Base-by-base conservation (phyloP, 2,797 vertebrate genomes). In the Danio choprae region DNA sequence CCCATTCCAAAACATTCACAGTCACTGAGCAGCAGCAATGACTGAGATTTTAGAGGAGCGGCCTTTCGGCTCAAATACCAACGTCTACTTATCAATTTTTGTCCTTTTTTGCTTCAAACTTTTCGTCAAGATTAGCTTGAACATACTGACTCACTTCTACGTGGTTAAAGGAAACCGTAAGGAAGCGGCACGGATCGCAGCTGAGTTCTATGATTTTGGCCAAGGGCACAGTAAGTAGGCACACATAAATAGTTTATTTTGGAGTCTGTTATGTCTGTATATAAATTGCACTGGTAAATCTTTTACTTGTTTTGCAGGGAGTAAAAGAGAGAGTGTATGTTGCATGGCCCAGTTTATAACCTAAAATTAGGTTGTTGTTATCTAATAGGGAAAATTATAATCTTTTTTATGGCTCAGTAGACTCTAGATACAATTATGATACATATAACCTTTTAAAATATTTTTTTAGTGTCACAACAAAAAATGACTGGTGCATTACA, bases 51-150 rank as follows among this genome's bases (percentile, higher is more conserved):
- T 95, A 85, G 95, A 96, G 83, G 94, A 87, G 84, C 92, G 93
- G 72, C 94, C 95, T 4, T 95, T 96, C 75, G 94, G 95, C 20
- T 93, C 92, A 64, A 93, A 95, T 65, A 93, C 93, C 84, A 96
- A 95, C 83, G 95, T 96, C 87, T 96, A 96, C 89, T 93, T 96
- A 84, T 96, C 95, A 8, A 96, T 96, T 84, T 95, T 96, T 55
- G 93, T 93, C 2, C 94, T 96, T 81, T 96, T 96, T 90, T 96
- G 95, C 84, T 96, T 96, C 85, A 96, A 96, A 83, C 93, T 96
- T 74, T 96, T 96, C 80, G 93, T 96, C 83, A 96, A 96, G 91
- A 96, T 96, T 89, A 96, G 95, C 88, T 94, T 96, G 0, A 95
- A 93, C 83, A 95, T 96, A 86, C 92, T 96, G 15, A 96, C 95